Conservation (phyloP, 2,113 vertebrate species). For the Platycercus adscitus region DNA sequence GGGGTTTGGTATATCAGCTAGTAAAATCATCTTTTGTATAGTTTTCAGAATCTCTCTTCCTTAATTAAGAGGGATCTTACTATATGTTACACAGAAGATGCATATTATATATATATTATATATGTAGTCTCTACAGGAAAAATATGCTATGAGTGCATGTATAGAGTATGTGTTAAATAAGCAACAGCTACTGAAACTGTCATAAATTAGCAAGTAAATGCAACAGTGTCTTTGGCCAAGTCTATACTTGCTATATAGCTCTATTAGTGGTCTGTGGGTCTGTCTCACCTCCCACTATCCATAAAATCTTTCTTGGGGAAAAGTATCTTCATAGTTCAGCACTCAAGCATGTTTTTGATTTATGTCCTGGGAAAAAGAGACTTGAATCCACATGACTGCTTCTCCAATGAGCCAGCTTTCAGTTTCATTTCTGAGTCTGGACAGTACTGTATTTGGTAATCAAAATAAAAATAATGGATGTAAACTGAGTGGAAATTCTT, state of each 20-base stretch:
- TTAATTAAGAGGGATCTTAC: neutral
- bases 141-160: neutral
- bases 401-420: neutral
- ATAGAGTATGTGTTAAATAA: neutral
- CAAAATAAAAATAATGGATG: neutral
- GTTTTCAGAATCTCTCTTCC: neutral
- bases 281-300: neutral
- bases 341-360: neutral
- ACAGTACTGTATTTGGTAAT: neutral
- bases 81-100: neutral
- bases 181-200: neutral
- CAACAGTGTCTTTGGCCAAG: neutral
- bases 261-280: neutral
- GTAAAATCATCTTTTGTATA: neutral
- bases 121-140: neutral
- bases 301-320: neutral
- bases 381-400: neutral
- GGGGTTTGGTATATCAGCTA: neutral
- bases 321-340: neutral
- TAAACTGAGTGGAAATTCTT: neutral
- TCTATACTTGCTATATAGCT: neutral
- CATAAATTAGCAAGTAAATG: neutral
- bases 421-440: slow-evolving; percentile 3
- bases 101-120: too few species aligned
- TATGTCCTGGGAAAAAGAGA: neutral